Evolutionary conservation across 2,888 invertebrate species (phyloP), one percentile per base, ranked within the genome.

Genomic region (Steinernema carpocapsae): DNA sequence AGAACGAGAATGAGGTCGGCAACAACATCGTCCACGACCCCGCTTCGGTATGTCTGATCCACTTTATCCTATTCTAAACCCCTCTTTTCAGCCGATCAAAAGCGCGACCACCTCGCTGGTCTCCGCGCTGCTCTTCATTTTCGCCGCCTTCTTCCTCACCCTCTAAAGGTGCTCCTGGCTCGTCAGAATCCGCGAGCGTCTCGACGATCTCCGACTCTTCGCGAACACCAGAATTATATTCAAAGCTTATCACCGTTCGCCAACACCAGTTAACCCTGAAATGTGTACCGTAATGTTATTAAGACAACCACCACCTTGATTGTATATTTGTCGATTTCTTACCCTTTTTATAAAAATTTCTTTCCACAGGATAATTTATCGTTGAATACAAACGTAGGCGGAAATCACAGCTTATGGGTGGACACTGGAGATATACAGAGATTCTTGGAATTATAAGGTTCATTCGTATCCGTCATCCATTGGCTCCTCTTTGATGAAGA

Each of bases 321-420:
- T 56, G 56, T 56, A 56, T 56, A 56, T 56, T 56, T 56, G 56
- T 56, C 56, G 22, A 19, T 22, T 56, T 22, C n/a, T n/a, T n/a
- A n/a, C n/a, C n/a, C n/a, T n/a, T n/a, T n/a, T n/a, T n/a, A n/a
- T n/a, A n/a, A n/a, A n/a, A n/a, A n/a, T n/a, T n/a, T n/a, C n/a
- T n/a, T n/a, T n/a, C n/a, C n/a, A n/a, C n/a, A n/a, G n/a, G n/a
- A n/a, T n/a, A n/a, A n/a, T n/a, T n/a, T n/a, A n/a, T n/a, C n/a
- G n/a, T n/a, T n/a, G n/a, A n/a, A n/a, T n/a, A n/a, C n/a, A n/a
- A n/a, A n/a, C n/a, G n/a, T n/a, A n/a, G n/a, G n/a, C n/a, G n/a
- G n/a, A n/a, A n/a, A n/a, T n/a, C n/a, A n/a, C n/a, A n/a, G n/a
- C n/a, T n/a, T n/a, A n/a, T n/a, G n/a, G n/a, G n/a, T n/a, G n/a